Conservation (phyloP, 1,140 invertebrate species). For the Calosoma granatense region DNA sequence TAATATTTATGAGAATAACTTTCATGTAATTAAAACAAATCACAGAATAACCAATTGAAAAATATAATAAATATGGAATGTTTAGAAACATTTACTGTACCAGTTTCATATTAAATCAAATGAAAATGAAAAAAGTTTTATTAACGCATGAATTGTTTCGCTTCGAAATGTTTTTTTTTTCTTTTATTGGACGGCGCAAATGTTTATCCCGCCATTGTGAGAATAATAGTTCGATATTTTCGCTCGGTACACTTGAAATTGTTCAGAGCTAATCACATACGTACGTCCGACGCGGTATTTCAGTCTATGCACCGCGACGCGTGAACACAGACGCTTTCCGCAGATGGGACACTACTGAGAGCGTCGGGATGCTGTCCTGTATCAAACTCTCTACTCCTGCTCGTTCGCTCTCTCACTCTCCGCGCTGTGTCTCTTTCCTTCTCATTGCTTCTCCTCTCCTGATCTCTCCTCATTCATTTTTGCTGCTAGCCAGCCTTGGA, state of each 20-base stretch:
- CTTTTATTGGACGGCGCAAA: too few species aligned
- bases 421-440: too few species aligned
- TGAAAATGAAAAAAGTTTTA: too few species aligned
- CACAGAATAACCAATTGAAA: too few species aligned
- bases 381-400: not conserved
- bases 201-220: not conserved
- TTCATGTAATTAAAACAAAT: too few species aligned
- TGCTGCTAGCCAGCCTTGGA: too few species aligned
- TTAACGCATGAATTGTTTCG: too few species aligned
- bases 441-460: too few species aligned
- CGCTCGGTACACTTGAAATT: not conserved
- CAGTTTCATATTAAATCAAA: not conserved
- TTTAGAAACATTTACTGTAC: not conserved
- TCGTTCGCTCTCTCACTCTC: not conserved
- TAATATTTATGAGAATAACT: too few species aligned
- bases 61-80: too few species aligned
- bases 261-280: not conserved
- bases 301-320: not conserved
- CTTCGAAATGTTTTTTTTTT: too few species aligned
- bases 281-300: not conserved
- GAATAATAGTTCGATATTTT: not conserved
- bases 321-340: not conserved
- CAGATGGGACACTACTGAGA: not conserved
- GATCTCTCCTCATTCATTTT: too few species aligned
- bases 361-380: not conserved